A percentile compares a stretch with the other conserved stretches of the same genome.
Evolutionary conservation across 2,888 invertebrate genomes (phyloP).

Genomic region (Napeogenes inachia): DNA sequence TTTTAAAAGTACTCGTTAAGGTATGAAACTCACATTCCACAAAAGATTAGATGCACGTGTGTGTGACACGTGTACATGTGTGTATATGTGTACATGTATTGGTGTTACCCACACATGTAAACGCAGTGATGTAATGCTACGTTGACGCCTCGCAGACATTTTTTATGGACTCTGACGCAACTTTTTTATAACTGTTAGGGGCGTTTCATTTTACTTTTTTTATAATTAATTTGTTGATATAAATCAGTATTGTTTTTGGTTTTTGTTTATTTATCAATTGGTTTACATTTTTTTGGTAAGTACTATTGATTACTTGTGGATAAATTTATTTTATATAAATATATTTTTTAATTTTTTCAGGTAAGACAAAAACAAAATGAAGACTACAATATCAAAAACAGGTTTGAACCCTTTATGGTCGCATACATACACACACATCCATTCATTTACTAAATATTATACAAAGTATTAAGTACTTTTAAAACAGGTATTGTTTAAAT

Average conservation of each 20-base stretch:
- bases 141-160: constrained; percentile 75
- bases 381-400: background rate
- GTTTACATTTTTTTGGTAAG: no score
- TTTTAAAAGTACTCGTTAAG: constrained; percentile 68
- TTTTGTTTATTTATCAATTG: constrained; percentile 15
- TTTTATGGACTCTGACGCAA: constrained; percentile 76
- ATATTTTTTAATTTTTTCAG: constrained; percentile 32
- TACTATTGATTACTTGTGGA: background rate
- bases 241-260: no score
- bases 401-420: background rate
- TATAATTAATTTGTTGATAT: no score
- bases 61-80: constrained; percentile 37
- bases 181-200: constrained; percentile 68
- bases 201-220: constrained; percentile 17
- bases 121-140: constrained; percentile 66
- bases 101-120: constrained; percentile 41
- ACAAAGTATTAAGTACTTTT: no score
- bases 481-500: constrained; percentile 6
- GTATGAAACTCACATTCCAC: constrained; percentile 73
- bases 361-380: constrained; percentile 30
- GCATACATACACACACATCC: no score
- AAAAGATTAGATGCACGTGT: constrained; percentile 64
- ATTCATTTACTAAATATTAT: no score
- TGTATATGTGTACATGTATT: constrained; percentile 32
- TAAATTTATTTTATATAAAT: constrained; percentile 7